A percentile compares a stretch with the other conserved stretches of the same genome.
These are phyloP conservation scores for Argya squamiceps DNA, from an alignment of 2,797 vertebrate genomes.

Conservation along the genomic window DNA sequence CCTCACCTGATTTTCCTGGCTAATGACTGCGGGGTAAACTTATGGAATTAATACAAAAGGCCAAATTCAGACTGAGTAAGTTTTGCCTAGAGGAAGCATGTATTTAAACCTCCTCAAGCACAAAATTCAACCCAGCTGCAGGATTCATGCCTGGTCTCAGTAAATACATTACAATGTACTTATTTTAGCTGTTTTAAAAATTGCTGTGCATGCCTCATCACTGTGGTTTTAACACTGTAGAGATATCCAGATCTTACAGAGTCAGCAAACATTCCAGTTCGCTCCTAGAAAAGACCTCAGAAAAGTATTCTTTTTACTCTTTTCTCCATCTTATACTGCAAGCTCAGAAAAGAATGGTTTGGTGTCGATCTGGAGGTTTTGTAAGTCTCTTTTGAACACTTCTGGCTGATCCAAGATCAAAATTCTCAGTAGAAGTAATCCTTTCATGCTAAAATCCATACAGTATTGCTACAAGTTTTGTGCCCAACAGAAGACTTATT, in stretches of 20 bases:
- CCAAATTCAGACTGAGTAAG: neutral
- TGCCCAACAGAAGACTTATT: neutral
- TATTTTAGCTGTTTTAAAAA: neutral
- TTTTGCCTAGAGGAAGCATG: neutral
- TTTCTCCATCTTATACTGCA: neutral
- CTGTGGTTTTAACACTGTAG: neutral
- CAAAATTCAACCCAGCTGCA: neutral
- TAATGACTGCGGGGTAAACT: neutral
- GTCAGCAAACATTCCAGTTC: neutral
- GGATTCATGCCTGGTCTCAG: neutral
- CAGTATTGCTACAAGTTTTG: neutral
- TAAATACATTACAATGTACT: neutral
- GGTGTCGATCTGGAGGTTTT: neutral
- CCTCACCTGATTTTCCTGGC: neutral
- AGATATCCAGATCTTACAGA: neutral
- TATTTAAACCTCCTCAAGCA: neutral
- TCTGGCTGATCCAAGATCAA: neutral
- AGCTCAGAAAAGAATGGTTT: neutral
- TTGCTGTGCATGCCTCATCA: neutral
- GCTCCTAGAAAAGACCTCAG: neutral
- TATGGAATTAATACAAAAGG: neutral
- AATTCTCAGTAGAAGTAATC: neutral
- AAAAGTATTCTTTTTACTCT: neutral
- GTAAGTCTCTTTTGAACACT: neutral
- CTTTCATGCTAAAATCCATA: neutral